Conservation (phyloP, 2,113 vertebrate genomes). For the Pangasianodon gigas region DNA sequence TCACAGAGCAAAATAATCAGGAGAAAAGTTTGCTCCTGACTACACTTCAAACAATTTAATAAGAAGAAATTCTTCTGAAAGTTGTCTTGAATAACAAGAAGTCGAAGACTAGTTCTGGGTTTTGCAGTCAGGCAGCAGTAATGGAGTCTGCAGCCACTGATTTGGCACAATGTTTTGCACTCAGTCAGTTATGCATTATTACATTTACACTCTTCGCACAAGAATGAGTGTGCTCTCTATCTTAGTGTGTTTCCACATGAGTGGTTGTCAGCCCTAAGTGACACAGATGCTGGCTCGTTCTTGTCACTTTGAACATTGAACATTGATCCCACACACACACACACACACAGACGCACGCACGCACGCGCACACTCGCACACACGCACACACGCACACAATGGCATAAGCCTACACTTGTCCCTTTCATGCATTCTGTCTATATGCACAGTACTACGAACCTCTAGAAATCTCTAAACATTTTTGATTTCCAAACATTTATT, state of each 20-base stretch:
- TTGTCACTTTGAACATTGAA: constrained; percentile 38
- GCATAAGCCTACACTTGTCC: background rate
- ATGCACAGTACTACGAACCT: background rate
- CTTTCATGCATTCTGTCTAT: constrained; percentile 1
- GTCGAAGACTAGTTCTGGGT: constrained; percentile 36
- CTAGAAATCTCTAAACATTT: background rate
- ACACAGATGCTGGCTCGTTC: constrained; percentile 51
- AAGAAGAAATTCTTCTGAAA: constrained; percentile 27
- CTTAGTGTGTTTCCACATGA: constrained; percentile 44
- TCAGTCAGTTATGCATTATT: constrained; percentile 42
- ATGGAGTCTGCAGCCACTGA: constrained; percentile 47
- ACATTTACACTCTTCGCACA: constrained; percentile 34
- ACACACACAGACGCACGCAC: background rate
- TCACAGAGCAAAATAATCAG: constrained; percentile 7
- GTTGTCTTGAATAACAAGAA: constrained; percentile 40
- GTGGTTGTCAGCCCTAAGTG: constrained; percentile 36
- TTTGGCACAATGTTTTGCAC: constrained; percentile 53
- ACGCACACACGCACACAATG: background rate
- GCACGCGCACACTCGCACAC: constrained; percentile 23
- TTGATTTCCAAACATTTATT: background rate
- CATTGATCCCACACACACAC: background rate
- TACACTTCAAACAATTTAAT: constrained; percentile 28
- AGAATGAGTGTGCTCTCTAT: constrained; percentile 34
- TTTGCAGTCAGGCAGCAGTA: constrained; percentile 46
- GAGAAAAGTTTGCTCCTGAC: background rate